Conservation (phyloP, 2,888 invertebrate species). For the Aelia acuminata region DNA sequence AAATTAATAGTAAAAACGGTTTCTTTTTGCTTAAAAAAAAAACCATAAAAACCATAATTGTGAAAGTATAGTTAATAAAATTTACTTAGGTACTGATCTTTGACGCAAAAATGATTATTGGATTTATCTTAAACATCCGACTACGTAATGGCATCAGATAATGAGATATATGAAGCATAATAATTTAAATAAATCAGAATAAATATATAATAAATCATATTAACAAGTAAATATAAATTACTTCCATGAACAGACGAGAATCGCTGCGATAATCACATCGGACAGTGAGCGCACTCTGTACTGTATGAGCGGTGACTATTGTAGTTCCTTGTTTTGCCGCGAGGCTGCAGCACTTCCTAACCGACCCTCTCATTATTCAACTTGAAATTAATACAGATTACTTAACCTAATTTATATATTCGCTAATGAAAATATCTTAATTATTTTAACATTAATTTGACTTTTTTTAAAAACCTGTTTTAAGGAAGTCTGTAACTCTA, state of each 20-base stretch:
- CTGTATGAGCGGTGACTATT: not conserved
- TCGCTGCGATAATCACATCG: not conserved
- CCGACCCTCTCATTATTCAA: not conserved
- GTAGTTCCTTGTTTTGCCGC: not conserved
- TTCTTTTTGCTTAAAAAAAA: too few species aligned
- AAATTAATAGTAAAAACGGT: too few species aligned
- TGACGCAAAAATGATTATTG: not conserved
- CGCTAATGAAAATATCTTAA: not conserved
- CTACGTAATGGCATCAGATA: not conserved
- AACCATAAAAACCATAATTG: too few species aligned
- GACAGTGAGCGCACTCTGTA: not conserved
- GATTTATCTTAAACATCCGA: not conserved
- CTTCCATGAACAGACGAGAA: not conserved
- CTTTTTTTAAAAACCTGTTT: too few species aligned
- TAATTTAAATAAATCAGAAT: not conserved
- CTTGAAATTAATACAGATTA: not conserved
- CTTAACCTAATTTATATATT: not conserved
- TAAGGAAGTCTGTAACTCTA: too few species aligned
- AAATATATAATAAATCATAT: not conserved
- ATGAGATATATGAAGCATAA: not conserved
- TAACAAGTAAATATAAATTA: not conserved
- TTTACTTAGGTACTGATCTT: too few species aligned
- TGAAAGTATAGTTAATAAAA: too few species aligned
- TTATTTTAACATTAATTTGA: not conserved
- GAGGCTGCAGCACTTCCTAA: not conserved